Evolutionary conservation across 1,140 invertebrate species (phyloP).

Genomic region (Tetramorium simillimum): DNA sequence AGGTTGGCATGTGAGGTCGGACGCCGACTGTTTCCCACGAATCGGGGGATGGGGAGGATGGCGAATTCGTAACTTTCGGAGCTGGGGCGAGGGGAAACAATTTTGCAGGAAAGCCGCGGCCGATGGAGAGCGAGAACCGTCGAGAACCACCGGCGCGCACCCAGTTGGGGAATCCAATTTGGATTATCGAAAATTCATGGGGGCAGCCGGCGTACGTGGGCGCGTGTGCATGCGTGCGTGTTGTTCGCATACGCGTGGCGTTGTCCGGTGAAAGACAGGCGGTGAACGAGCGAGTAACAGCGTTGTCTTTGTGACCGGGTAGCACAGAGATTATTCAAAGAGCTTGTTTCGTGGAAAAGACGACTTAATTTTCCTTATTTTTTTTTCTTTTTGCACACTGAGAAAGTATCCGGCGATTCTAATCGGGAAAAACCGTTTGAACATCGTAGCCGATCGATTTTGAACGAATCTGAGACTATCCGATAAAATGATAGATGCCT

Average conservation of each 20-base stretch:
- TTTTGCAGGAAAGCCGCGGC: constrained; percentile 47
- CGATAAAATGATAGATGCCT: no score
- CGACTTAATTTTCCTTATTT: not conserved
- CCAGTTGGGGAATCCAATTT: constrained; percentile 81
- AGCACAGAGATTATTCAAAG: constrained; percentile 48
- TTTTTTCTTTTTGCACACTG: no score
- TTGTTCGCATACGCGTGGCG: constrained; percentile 67
- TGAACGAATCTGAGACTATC: no score
- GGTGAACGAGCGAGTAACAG: constrained; percentile 36
- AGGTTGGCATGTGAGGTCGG: not conserved
- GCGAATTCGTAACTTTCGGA: constrained; percentile 59
- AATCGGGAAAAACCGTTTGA: no score
- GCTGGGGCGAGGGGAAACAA: constrained; percentile 46
- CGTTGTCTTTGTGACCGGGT: constrained; percentile 36
- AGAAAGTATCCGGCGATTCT: no score
- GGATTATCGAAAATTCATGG: constrained; percentile 84
- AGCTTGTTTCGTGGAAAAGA: constrained; percentile 27
- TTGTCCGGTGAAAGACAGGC: constrained; percentile 72
- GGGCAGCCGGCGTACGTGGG: constrained; percentile 39
- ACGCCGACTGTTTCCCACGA: not conserved
- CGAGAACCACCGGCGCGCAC: constrained; percentile 48
- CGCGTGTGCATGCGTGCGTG: not conserved
- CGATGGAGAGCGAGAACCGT: constrained; percentile 45
- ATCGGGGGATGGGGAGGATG: not conserved
- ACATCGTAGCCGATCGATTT: no score